phyloP scores from a whole-genome alignment of 2,888 invertebrate species.

The Tiliacea aurago region DNA sequence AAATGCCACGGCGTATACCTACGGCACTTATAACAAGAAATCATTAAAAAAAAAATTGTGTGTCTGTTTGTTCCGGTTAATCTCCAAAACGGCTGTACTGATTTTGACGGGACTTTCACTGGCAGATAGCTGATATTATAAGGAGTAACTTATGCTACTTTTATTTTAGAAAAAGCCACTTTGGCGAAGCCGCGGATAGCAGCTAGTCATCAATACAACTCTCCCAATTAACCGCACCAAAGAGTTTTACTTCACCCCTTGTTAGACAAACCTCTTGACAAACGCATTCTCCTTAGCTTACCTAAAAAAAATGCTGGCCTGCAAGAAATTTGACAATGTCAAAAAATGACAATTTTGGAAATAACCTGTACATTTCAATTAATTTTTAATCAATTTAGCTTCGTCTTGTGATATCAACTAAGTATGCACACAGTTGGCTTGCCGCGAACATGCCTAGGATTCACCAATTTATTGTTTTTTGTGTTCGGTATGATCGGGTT shows the following conservation, averaged over 20 bases:
- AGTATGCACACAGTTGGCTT: slow-evolving; percentile 83
- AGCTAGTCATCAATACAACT: too few relatives aligned
- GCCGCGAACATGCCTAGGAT: slow-evolving; percentile 85
- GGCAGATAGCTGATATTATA: too few relatives aligned
- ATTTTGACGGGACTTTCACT: too few relatives aligned
- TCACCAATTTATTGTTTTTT: slow-evolving; percentile 82
- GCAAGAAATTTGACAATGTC: slow-evolving; percentile 35
- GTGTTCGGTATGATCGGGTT: slow-evolving; percentile 74
- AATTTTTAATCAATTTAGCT: slow-evolving; percentile 23
- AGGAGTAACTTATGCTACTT: too few relatives aligned
- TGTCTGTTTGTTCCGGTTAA: too few relatives aligned
- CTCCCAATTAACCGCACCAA: background rate
- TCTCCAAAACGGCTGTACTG: too few relatives aligned
- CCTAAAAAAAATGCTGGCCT: slow-evolving; percentile 20
- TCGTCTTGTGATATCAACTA: slow-evolving; percentile 13
- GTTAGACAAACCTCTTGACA: background rate
- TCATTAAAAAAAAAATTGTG: too few relatives aligned
- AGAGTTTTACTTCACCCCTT: background rate
- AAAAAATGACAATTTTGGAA: slow-evolving; percentile 54
- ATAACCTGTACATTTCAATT: slow-evolving; percentile 43
- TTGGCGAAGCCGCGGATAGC: too few relatives aligned
- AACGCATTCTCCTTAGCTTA: background rate
- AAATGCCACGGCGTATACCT: too few relatives aligned
- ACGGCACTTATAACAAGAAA: too few relatives aligned
- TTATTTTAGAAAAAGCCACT: too few relatives aligned